Conservation (phyloP, 92 coral and sea anemone genomes). For the Porites evermanni region DNA sequence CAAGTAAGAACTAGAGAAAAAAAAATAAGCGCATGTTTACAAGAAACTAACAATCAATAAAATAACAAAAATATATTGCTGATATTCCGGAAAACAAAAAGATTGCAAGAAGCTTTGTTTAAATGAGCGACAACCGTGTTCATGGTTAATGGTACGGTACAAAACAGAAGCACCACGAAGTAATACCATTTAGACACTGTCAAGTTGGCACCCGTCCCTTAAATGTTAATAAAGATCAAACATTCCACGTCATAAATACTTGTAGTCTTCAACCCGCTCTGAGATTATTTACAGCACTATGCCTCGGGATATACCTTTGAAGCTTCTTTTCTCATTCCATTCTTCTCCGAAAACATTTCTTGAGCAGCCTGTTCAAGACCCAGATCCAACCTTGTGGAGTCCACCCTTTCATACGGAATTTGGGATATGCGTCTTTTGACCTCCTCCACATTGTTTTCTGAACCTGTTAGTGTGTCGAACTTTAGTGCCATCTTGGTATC, state of each 20-base stretch:
- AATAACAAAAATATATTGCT: no score
- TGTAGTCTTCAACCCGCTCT: neutral
- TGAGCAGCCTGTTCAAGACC: constrained; percentile 64
- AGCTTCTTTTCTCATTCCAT: constrained; percentile 66
- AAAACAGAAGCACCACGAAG: no score
- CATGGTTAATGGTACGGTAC: no score
- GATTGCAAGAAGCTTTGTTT: no score
- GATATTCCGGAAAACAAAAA: no score
- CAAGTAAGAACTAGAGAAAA: constrained; percentile 57
- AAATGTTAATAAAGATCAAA: neutral
- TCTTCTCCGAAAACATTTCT: constrained; percentile 58
- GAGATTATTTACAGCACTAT: neutral
- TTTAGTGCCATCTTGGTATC: constrained; percentile 44
- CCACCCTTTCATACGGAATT: constrained; percentile 58
- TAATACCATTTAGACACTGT: no score
- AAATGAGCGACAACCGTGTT: no score
- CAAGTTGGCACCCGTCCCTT: neutral
- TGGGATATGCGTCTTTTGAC: constrained; percentile 40
- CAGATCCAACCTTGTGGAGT: constrained; percentile 63
- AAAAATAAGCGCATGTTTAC: neutral
- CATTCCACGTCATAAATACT: neutral
- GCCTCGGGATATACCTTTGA: constrained; percentile 57
- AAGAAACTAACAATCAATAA: no score
- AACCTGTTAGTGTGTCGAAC: constrained; percentile 60
- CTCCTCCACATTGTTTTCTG: constrained; percentile 42